Evolutionary conservation across 2,113 vertebrate genomes (phyloP), one percentile per base, ranked within the genome.

Genomic region (Kryptolebias marmoratus): DNA sequence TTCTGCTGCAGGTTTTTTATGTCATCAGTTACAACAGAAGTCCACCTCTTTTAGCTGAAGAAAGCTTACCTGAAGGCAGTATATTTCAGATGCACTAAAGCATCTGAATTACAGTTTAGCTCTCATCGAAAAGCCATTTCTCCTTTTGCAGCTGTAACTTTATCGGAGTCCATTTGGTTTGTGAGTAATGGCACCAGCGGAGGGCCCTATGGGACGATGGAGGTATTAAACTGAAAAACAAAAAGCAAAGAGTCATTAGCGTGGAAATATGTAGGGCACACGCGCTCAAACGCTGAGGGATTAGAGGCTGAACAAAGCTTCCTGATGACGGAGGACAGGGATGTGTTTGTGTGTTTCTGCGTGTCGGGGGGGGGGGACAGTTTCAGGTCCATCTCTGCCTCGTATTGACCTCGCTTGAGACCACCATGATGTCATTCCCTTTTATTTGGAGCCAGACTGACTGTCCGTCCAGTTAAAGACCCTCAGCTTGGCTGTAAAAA

Each of bases 361-460:
- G 39, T 57, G 68, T 36, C 27, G 50, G 27, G 1, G 50, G 67
- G 67, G 56, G 54, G 56, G 45, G 62, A 68, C 62, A 28, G 72
- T 61, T 66, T 61, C 67, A 56, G 31, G 60, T 18, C 71, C 61
- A 60, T 63, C 58, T 61, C 64, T 66, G 45, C 65, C 63, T 64
- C 69, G 58, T 86, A 85, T 85, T 87, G 87, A 87, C 77, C 75
- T 53, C 66, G 80, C 83, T 69, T 87, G 84, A 77, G 74, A 36
- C 72, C 7, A 11, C 52, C 52, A 72, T 89, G 87, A 89, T 87
- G 87, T 81, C 84, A 85, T 79, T 56, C 55, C 28, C 58, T 58
- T 59, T 60, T 60, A 8, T 66, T 47, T 32, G 79, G 75, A 81
- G 87, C 87, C 82, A 87, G 84, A 71, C 85, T 68, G 85, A 64